Percentiles rank a stretch among this genome's conserved stretches.
phyloP scores from a whole-genome alignment of 2,113 vertebrate species.

The Polypterus bichir region DNA sequence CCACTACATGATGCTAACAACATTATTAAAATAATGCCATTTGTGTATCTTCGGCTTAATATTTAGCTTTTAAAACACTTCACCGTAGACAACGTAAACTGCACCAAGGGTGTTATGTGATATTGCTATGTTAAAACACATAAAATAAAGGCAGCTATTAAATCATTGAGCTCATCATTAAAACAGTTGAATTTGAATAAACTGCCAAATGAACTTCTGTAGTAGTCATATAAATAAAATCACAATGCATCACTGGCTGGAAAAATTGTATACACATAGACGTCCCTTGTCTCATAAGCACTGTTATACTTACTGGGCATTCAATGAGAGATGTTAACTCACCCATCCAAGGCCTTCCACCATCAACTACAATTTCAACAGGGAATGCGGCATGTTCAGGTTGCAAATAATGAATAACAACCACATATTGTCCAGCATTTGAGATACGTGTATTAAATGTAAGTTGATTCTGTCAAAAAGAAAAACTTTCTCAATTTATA shows the following conservation, averaged over 20 bases:
- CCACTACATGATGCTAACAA: too few relatives aligned
- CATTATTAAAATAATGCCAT: too few relatives aligned
- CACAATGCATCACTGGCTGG: background rate
- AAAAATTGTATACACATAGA: background rate
- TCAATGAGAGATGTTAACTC: conserved; percentile 23
- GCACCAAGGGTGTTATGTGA: too few relatives aligned
- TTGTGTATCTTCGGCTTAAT: too few relatives aligned
- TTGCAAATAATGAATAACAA: conserved; percentile 73
- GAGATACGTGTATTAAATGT: conserved; percentile 52
- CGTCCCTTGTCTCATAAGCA: background rate
- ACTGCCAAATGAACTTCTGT: too few relatives aligned
- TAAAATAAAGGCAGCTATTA: too few relatives aligned
- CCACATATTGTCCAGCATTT: conserved; percentile 46
- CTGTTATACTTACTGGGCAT: background rate
- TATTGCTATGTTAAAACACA: too few relatives aligned
- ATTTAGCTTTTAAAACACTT: too few relatives aligned
- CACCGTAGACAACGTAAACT: too few relatives aligned
- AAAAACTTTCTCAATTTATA: conserved; percentile 13
- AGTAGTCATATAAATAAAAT: background rate
- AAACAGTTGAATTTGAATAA: too few relatives aligned
- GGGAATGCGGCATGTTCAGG: conserved; percentile 50
- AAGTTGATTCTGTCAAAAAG: conserved; percentile 54
- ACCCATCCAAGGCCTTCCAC: conserved; percentile 57
- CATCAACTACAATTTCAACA: conserved; percentile 51
- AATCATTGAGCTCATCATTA: too few relatives aligned